Conservation (phyloP, 2,888 invertebrate species). For the Oxyteleia sp. region DNA sequence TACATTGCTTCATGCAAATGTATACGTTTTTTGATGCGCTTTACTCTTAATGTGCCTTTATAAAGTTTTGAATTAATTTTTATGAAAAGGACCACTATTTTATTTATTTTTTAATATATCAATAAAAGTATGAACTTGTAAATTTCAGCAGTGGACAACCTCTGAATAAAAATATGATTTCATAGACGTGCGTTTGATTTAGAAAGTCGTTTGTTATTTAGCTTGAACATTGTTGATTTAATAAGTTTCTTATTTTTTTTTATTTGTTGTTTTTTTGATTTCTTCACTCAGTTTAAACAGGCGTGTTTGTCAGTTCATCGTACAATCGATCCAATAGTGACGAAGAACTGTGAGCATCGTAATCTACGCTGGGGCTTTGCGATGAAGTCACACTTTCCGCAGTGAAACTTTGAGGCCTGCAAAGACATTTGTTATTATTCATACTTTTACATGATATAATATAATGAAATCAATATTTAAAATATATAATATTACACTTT, state of each 20-base stretch:
- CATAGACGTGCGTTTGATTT: constrained; percentile 37
- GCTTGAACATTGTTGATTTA: not conserved
- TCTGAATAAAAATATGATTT: constrained; percentile 23
- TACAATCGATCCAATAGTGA: constrained; percentile 85
- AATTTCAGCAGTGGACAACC: not conserved
- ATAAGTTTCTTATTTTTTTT: not conserved
- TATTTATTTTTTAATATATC: not conserved
- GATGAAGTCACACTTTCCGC: constrained; percentile 81
- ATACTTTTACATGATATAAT: too few relatives aligned
- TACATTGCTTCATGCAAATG: too few relatives aligned
- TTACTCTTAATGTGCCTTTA: too few relatives aligned
- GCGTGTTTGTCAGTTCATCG: constrained; percentile 85
- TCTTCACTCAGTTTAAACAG: constrained; percentile 78
- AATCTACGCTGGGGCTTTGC: constrained; percentile 81
- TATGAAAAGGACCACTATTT: not conserved
- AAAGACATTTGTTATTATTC: constrained; percentile 51
- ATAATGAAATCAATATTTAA: too few relatives aligned
- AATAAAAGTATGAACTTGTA: not conserved
- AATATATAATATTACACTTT: too few relatives aligned
- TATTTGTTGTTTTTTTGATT: not conserved
- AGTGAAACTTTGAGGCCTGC: constrained; percentile 81
- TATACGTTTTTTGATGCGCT: too few relatives aligned
- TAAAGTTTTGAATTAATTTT: too few relatives aligned
- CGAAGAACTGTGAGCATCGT: constrained; percentile 77
- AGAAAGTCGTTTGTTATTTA: constrained; percentile 21